Percentiles rank a stretch among this genome's conserved stretches.
These are phyloP conservation scores for Taeniopygia guttata DNA, from an alignment of 2,797 vertebrate genomes.

Conservation along the genomic window DNA sequence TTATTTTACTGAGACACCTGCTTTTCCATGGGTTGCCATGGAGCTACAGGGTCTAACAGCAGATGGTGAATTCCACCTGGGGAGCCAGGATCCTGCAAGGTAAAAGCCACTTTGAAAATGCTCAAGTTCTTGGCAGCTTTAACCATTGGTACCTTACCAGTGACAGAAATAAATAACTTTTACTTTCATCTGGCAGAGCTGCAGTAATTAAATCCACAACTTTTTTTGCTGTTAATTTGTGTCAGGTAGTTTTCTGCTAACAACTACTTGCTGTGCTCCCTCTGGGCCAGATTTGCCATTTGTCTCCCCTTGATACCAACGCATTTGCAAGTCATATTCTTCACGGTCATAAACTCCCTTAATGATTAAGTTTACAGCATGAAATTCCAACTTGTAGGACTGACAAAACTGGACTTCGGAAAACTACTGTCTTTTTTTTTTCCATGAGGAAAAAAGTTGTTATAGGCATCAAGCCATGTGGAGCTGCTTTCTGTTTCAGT, in stretches of 20 bases:
- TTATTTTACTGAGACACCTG: not conserved
- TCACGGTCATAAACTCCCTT: constrained; percentile 25
- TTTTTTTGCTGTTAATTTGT: not conserved
- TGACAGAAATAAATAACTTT: not conserved
- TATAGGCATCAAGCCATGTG: not conserved
- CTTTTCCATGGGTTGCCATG: not conserved
- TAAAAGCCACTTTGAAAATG: not conserved
- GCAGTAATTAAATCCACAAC: not conserved
- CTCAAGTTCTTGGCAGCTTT: not conserved
- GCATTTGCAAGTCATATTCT: constrained; percentile 6
- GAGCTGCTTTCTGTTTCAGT: not conserved
- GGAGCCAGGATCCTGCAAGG: not conserved
- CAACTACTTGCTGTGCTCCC: not conserved
- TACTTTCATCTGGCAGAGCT: not conserved
- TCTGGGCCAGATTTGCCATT: not conserved
- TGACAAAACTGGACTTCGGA: not conserved
- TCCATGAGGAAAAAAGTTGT: not conserved
- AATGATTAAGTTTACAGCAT: constrained; percentile 12
- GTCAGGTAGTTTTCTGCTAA: not conserved
- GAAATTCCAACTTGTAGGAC: not conserved
- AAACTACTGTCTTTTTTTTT: not conserved
- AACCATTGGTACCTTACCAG: not conserved
- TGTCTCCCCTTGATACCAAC: not conserved
- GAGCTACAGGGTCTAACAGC: not conserved
- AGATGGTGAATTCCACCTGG: not conserved